Evolutionary conservation across 2,113 vertebrate genomes (phyloP), one percentile per base, ranked within the genome.

Genomic region (Odobenus rosmarus): DNA sequence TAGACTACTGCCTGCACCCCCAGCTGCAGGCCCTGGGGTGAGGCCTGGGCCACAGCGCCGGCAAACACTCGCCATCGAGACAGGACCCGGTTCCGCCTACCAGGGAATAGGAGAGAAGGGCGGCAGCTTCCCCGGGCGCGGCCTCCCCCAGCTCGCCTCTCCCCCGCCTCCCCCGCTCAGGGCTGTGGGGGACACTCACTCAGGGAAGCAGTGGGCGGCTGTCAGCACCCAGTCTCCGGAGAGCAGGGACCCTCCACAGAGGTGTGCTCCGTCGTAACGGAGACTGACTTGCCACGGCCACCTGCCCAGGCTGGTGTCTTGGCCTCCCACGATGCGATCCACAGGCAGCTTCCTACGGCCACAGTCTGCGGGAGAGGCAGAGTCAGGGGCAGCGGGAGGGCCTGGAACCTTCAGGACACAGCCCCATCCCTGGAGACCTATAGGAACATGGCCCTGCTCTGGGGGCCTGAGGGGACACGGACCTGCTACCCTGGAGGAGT

Each of bases 251-350:
- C 99, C 99, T 7, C 99, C 99, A 9, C 99, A 99, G 71, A 99
- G 99, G 93, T 99, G 99, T 4, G 99, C 98, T 0, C 99, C 99
- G 0, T 99, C 99, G 0, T 99, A 99, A 88, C 99, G 99, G 90
- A 99, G 95, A 85, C 99, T 99, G 98, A 99, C 99, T 98, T 99
- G 99, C 99, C 99, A 99, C 0, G 99, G 99, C 99, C 99, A 99
- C 59, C 98, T 98, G 76, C 99, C 99, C 98, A 99, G 99, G 33
- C 99, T 98, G 12, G 99, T 98, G 59, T 99, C 99, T 88, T 98
- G 99, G 6, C 99, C 99, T 0, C 99, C 99, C 9, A 99, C 99
- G 0, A 99, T 99, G 59, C 99, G 98, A 82, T 99, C 99, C 10
- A 99, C 99, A 0, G 99, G 99, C 88, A 99, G 98, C 96, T 99